Conservation (phyloP, 2,113 vertebrate genomes). For the Misgurnus mizolepis region DNA sequence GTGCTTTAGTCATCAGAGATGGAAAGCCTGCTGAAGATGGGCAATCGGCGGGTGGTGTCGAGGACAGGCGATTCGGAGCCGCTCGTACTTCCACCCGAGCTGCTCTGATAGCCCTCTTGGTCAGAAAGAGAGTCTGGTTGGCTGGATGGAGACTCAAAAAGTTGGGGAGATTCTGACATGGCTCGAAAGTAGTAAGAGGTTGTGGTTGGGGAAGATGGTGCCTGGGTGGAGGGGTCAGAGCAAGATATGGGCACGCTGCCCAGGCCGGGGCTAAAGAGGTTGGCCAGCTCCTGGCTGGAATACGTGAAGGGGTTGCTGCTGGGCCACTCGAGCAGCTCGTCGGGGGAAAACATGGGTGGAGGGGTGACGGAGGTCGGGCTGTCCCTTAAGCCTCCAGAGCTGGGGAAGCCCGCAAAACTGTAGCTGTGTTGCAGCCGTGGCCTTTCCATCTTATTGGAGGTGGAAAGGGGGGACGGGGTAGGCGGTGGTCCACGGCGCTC, state of each 20-base stretch:
- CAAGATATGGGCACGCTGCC: constrained; percentile 77
- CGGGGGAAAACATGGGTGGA: constrained; percentile 88
- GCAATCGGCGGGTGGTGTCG: constrained; percentile 94
- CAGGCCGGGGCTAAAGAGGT: constrained; percentile 90
- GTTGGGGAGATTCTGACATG: constrained; percentile 91
- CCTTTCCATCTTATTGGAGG: constrained; percentile 81
- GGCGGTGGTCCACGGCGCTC: constrained; percentile 89
- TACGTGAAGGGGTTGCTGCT: constrained; percentile 97
- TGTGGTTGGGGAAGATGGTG: constrained; percentile 80
- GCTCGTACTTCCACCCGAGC: constrained; percentile 92
- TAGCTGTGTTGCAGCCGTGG: constrained; percentile 98
- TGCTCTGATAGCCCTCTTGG: constrained; percentile 98
- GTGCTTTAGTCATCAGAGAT: constrained; percentile 91
- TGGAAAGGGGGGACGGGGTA: constrained; percentile 70
- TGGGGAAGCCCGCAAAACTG: constrained; percentile 95
- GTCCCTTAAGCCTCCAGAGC: constrained; percentile 87
- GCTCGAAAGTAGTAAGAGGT: constrained; percentile 87
- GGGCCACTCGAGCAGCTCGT: constrained; percentile 89
- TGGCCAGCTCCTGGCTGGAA: constrained; percentile 98
- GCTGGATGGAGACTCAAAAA: constrained; percentile 91
- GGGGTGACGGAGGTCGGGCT: constrained; percentile 97
- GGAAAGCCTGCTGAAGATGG: constrained; percentile 99
- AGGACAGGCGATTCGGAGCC: constrained; percentile 94
- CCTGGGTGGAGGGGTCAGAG: constrained; percentile 71
- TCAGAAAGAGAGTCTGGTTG: constrained; percentile 96